Evolutionary conservation across 2,888 invertebrate species (phyloP).

Genomic region (Anarsia innoxiella): DNA sequence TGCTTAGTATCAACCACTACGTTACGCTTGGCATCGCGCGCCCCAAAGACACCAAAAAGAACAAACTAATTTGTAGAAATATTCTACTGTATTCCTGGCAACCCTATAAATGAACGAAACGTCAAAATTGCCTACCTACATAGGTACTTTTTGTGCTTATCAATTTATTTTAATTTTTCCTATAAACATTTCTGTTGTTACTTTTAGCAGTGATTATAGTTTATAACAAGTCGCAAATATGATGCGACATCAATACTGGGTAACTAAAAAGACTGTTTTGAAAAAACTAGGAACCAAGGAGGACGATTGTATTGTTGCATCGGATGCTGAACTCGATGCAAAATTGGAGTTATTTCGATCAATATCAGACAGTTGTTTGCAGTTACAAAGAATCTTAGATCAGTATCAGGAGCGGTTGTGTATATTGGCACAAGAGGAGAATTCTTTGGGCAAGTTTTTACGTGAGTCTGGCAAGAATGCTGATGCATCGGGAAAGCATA

Average conservation of each 20-base stretch:
- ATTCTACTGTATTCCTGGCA: no score
- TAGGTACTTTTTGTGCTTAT: no score
- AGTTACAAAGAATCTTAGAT: conserved; percentile 91
- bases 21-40: no score
- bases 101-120: no score
- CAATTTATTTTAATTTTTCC: conserved; percentile 1
- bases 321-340: conserved; percentile 96
- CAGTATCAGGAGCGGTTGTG: conserved; percentile 95
- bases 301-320: conserved; percentile 96
- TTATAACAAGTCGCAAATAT: conserved; percentile 28
- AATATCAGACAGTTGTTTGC: conserved; percentile 91
- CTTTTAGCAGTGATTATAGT: conserved; percentile 7
- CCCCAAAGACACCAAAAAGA: no score
- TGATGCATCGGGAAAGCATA: conserved; percentile 83
- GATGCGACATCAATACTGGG: conserved; percentile 98
- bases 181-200: conserved; percentile 2
- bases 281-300: conserved; percentile 96
- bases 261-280: conserved; percentile 96
- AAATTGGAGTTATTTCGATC: conserved; percentile 95
- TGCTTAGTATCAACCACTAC: no score
- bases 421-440: conserved; percentile 96
- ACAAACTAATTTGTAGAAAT: no score
- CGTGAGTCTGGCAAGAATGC: conserved; percentile 94
- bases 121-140: no score
- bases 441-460: conserved; percentile 93